A percentile compares a stretch with the other conserved stretches of the same genome.
Evolutionary conservation across 2,888 invertebrate genomes (phyloP).

Genomic region (Drosophila siamana): DNA sequence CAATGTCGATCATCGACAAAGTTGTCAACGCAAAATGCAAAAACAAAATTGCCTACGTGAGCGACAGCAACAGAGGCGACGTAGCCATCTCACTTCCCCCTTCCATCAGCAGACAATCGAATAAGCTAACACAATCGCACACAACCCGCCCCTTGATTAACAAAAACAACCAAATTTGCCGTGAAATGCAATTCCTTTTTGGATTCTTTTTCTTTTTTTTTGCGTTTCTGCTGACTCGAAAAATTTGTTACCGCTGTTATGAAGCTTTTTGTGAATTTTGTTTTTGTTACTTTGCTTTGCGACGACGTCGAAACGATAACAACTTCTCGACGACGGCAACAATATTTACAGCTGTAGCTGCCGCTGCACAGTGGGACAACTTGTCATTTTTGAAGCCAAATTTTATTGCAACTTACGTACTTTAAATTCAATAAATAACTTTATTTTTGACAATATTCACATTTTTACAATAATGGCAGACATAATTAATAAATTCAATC

Average conservation of each 20-base stretch:
- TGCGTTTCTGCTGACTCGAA: constrained; percentile 69
- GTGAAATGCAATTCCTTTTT: constrained; percentile 80
- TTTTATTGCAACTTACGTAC: neutral
- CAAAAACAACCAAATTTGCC: constrained; percentile 68
- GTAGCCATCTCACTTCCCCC: constrained; percentile 8
- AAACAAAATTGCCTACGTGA: constrained; percentile 77
- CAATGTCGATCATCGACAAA: constrained; percentile 53
- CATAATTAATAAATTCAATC: too few species aligned
- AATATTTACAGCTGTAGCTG: constrained; percentile 79
- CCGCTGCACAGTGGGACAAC: constrained; percentile 65
- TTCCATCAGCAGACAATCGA: constrained; percentile 21
- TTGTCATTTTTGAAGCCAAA: neutral
- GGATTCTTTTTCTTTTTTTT: constrained; percentile 46
- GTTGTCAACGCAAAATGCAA: constrained; percentile 69
- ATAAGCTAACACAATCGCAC: constrained; percentile 37
- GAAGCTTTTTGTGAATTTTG: constrained; percentile 41
- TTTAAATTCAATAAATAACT: too few species aligned
- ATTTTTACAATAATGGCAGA: too few species aligned
- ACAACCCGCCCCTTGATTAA: constrained; percentile 48
- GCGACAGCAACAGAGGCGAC: constrained; percentile 38
- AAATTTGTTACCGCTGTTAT: constrained; percentile 73
- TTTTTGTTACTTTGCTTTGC: constrained; percentile 57
- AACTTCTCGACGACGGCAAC: constrained; percentile 78
- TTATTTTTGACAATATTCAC: too few species aligned
- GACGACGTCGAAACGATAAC: constrained; percentile 70